Evolutionary conservation across 2,797 vertebrate genomes (phyloP), one percentile per base, ranked within the genome.

Genomic region (Eleutherodactylus coqui): DNA sequence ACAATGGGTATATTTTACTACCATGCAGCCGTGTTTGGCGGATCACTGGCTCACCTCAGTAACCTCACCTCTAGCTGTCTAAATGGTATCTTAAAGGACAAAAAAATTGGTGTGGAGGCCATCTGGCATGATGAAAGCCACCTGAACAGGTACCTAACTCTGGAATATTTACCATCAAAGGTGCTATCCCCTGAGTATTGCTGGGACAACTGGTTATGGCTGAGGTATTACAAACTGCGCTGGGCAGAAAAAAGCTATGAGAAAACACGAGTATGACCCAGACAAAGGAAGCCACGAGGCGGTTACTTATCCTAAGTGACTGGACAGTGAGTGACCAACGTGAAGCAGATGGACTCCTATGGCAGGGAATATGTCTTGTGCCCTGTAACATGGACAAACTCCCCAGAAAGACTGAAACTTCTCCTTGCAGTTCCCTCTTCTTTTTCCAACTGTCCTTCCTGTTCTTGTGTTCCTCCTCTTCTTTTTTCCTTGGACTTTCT

Each of bases 1-100:
- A 89, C 86, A 1, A 34, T 88, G 41, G 90, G 89, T 6, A 89
- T 90, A 72, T 93, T 91, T 88, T 92, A 93, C 62, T 92, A 92
- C 43, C 92, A 92, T 0, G 91, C 89, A 0, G 91, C 92, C 24
- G 82, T 92, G 81, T 93, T 91, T 79, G 91, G 91, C 73, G 92
- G 91, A 24, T 89, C 86, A 1, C 89, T 89, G 4, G 41, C 32
- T 11, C 76, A 76, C 17, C 89, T 93, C 53, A 53, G 90, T 9
- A 90, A 91, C 43, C 90, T 91, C 49, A 91, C 89, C 6, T 81
- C 60, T 19, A 88, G 89, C 10, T 93, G 92, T 86, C 91, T 90
- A 51, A 76, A 87, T 17, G 89, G 89, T 45, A 93, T 93, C 76
- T 60, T 86, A 1, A 79, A 85, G 75, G 92, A 93, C 88, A 93